Base-by-base conservation (phyloP, 2,888 invertebrate genomes). In the Tetropium fuscum region DNA sequence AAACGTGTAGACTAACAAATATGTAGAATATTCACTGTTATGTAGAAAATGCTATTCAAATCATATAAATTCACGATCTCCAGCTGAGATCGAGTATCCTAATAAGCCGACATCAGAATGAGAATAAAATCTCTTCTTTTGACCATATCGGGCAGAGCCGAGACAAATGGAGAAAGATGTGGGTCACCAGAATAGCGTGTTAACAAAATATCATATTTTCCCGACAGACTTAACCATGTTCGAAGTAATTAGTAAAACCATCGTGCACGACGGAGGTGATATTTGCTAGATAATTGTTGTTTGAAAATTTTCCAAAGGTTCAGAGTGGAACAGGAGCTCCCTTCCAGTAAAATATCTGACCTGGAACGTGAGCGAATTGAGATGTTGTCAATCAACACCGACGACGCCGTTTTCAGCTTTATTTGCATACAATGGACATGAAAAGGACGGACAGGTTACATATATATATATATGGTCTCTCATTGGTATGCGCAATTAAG, bases 61-160 rank as follows among this genome's bases (percentile, higher is more conserved):
- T 53, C 18, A 25, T 47, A 41, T 47, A 47, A 58, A 53, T 58
- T 53, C 27, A 19, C 43, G 34, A 56, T 56, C 43, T 34, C 8
- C 22, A 34, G 32, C 36, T 48, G 34, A 19, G n/a, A 44, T 53
- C 65, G 53, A 58, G 55, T 64, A 60, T 60, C 68, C 68, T 64
- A 70, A 69, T 72, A 72, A 69, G 71, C 63, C 51, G 58, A 66
- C 66, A 67, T 68, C 45, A 44, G 45, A 60, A 64, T 53, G 62
- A 64, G 60, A 66, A 68, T 56, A 53, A 64, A 67, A 68, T 71
- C 70, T 70, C 63, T 69, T 64, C 64, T 68, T 70, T 68, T 71
- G 65, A 36, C 73, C 71, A 69, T 71, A 71, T 68, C 60, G 47
- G 69, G 66, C 53, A 53, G 57, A 64, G 60, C 60, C 64, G 66